Percentiles rank a stretch among this genome's conserved stretches.
These are phyloP conservation scores for Hypomecis punctinalis DNA, from an alignment of 2,888 invertebrate species.

Conservation along the genomic window DNA sequence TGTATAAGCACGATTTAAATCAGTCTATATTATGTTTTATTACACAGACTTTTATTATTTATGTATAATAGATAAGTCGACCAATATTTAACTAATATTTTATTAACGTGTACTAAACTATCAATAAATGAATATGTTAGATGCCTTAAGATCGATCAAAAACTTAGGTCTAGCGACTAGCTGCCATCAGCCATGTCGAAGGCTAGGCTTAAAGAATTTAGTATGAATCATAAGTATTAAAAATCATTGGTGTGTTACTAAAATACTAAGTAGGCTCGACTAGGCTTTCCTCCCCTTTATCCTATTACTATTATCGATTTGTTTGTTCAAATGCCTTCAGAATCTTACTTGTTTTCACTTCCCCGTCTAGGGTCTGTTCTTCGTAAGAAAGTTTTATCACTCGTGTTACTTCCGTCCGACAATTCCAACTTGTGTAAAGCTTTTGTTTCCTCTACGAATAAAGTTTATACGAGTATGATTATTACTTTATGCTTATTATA, in stretches of 20 bases:
- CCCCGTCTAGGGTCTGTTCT: constrained; percentile 7
- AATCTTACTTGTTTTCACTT: constrained; percentile 19
- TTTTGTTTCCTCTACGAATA: constrained; percentile 20
- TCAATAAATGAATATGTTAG: too few species aligned
- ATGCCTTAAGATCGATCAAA: too few species aligned
- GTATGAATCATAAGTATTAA: background rate
- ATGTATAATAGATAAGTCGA: too few species aligned
- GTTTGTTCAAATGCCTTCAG: constrained; percentile 27
- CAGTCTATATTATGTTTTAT: too few species aligned
- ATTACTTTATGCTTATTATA: constrained; percentile 22
- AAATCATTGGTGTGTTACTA: background rate
- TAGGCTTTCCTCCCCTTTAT: background rate
- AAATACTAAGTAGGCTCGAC: background rate
- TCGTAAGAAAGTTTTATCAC: constrained; percentile 24
- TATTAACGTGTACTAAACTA: too few species aligned
- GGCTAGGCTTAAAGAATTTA: too few species aligned
- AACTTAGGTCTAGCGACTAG: too few species aligned
- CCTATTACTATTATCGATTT: constrained; percentile 6
- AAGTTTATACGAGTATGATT: constrained; percentile 24
- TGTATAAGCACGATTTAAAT: too few species aligned
- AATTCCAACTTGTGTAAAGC: constrained; percentile 7
- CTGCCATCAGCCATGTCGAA: too few species aligned
- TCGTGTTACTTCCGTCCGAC: constrained; percentile 14
- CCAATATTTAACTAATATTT: too few species aligned
- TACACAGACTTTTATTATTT: too few species aligned